phyloP scores from a whole-genome alignment of 2,113 vertebrate genomes.

The Dasyurus viverrinus region DNA sequence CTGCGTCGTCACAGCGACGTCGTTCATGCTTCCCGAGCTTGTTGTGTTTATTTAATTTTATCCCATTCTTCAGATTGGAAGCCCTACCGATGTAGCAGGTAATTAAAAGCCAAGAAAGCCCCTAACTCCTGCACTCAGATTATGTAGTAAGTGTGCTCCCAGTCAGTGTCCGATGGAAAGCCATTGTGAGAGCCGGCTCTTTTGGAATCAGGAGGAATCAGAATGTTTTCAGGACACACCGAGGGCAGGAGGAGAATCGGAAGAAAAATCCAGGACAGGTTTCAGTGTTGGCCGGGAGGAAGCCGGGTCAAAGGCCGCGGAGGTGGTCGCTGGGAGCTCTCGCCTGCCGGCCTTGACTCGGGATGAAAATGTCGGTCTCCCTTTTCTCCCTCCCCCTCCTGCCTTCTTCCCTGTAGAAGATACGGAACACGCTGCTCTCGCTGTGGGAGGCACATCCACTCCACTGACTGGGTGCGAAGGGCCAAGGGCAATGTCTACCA shows the following conservation, averaged over 20 bases:
- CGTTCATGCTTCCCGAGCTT: background rate
- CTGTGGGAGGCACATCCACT: slow-evolving; percentile 95
- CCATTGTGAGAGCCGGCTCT: background rate
- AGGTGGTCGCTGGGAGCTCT: rapidly evolving
- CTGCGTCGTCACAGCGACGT: background rate
- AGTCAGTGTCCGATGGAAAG: slow-evolving; percentile 27
- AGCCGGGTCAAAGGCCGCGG: background rate
- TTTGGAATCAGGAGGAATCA: background rate
- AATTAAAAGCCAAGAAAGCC: background rate
- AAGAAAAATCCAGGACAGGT: background rate
- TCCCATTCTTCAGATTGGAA: background rate
- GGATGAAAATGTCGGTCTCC: background rate
- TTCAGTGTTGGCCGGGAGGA: background rate
- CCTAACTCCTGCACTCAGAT: background rate
- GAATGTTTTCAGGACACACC: background rate
- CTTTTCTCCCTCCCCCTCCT: background rate
- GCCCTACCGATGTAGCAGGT: background rate
- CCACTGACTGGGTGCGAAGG: slow-evolving; percentile 98
- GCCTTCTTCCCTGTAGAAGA: slow-evolving; percentile 84
- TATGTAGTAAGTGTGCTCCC: no score
- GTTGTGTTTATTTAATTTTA: background rate
- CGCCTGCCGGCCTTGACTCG: background rate
- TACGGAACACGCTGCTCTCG: slow-evolving; percentile 97
- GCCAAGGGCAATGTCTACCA: slow-evolving; percentile 98
- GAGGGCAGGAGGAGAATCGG: background rate